These are phyloP conservation scores for Catharus minimus DNA, from an alignment of 2,113 vertebrate species.

Conservation along the genomic window DNA sequence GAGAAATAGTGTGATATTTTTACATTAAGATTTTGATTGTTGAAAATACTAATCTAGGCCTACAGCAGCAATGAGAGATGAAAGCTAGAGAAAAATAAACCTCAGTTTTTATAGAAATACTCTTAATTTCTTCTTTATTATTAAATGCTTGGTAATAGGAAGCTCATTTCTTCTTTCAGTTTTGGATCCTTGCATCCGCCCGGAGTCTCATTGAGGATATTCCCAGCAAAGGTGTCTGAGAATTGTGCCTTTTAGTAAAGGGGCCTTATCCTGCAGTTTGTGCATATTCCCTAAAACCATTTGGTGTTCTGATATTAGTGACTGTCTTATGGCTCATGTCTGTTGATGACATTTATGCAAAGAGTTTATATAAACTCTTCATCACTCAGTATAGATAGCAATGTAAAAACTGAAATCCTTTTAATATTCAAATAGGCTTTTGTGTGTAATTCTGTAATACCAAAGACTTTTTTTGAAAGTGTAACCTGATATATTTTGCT, in stretches of 20 bases:
- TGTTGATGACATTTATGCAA: background rate
- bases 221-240: background rate
- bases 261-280: background rate
- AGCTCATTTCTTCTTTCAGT: background rate
- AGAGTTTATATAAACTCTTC: background rate
- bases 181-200: background rate
- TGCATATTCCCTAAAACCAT: background rate
- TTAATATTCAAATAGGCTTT: background rate
- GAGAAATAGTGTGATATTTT: background rate
- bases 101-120: background rate
- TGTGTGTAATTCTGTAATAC: background rate
- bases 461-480: background rate
- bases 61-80: background rate
- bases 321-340: background rate
- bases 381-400: background rate
- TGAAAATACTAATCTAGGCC: background rate
- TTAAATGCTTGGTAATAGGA: background rate
- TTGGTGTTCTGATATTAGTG: background rate
- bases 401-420: background rate
- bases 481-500: background rate
- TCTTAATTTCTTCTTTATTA: background rate
- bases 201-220: background rate
- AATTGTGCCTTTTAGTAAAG: background rate
- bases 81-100: background rate
- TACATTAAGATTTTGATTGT: background rate